A percentile compares a stretch with the other conserved stretches of the same genome.
phyloP scores from a whole-genome alignment of 30 jellyfish, hydroid and myxozoan genomes.

The Pelagia noctiluca region DNA sequence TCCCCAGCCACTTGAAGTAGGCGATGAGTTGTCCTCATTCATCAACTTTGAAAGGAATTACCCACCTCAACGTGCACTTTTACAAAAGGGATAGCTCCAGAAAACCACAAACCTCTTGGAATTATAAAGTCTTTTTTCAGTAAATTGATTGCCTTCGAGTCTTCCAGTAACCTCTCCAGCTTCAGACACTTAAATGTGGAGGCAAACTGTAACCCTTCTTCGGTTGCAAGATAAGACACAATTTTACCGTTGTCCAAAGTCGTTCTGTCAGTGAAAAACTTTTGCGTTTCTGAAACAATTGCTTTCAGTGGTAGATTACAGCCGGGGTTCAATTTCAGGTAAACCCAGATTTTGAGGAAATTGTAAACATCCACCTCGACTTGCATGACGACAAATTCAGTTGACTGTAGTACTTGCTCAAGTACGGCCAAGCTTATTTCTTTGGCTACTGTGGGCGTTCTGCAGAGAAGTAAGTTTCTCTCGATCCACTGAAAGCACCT shows the following conservation, averaged over 20 bases:
- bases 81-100: too few species aligned
- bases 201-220: conserved; percentile 82
- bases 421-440: conserved; percentile 69
- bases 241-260: conserved; percentile 11
- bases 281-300: conserved; percentile 81
- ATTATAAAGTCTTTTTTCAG: conserved; percentile 80
- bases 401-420: conserved; percentile 66
- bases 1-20: too few species aligned
- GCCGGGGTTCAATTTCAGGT: conserved; percentile 40
- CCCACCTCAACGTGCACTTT: too few species aligned
- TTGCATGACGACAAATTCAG: conserved; percentile 89
- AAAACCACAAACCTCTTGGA: conserved; percentile 80
- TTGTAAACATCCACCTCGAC: conserved; percentile 94
- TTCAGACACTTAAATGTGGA: conserved; percentile 78
- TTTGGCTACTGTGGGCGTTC: conserved; percentile 88
- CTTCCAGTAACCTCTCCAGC: conserved; percentile 78
- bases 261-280: conserved; percentile 64
- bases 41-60: too few species aligned
- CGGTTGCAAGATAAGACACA: conserved; percentile 67
- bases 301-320: conserved; percentile 72
- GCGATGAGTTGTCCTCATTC: too few species aligned
- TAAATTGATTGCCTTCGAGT: conserved; percentile 77
- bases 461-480: conserved; percentile 76
- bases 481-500: conserved; percentile 97
- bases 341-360: conserved; percentile 88